Base-by-base conservation (phyloP, 2,888 invertebrate genomes). In the Temnothorax rugatulus region DNA sequence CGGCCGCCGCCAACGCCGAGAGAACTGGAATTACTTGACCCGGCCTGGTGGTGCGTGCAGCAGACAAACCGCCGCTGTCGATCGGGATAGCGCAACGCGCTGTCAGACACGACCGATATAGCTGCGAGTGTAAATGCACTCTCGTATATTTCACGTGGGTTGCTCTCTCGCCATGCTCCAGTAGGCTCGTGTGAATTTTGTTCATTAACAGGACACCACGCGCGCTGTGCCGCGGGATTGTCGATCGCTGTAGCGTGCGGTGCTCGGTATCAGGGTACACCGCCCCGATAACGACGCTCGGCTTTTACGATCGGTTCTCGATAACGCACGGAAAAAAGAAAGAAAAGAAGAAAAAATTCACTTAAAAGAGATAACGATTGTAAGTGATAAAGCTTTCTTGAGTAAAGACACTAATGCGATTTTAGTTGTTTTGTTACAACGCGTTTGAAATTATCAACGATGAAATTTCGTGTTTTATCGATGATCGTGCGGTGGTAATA, bases 161-260 rank as follows among this genome's bases (percentile, higher is more conserved):
- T 71, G 86, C 77, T 84, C 68, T 68, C 86, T 88, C 85, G 90
- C 83, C 83, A 92, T 91, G 92, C 92, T 92, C 91, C 92, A 90
- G 87, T 91, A 92, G 90, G 81, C 83, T 84, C 86, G n/a, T n/a
- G 83, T 61, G 83, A 83, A 87, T 92, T 91, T 92, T 92, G 84
- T 91, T 92, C 89, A 89, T 92, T 91, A 91, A 92, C 89, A 86
- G 87, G 87, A 90, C 90, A 88, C 87, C 68, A 63, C 76, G 75
- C 25, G 15, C 64, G 21, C 64, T 13, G 38, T 87, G 87, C 84
- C 81, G 64, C 34, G 21, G 63, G 75, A 85, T 85, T 82, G 84
- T 83, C 82, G 87, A 47, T 41, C 77, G 74, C 25, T 9, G 15
- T 47, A 44, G 52, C 47, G 73, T 25, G 66, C 41, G 11, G 47